Conservation (phyloP, 2,888 invertebrate genomes). For the Drosophila rellima region DNA sequence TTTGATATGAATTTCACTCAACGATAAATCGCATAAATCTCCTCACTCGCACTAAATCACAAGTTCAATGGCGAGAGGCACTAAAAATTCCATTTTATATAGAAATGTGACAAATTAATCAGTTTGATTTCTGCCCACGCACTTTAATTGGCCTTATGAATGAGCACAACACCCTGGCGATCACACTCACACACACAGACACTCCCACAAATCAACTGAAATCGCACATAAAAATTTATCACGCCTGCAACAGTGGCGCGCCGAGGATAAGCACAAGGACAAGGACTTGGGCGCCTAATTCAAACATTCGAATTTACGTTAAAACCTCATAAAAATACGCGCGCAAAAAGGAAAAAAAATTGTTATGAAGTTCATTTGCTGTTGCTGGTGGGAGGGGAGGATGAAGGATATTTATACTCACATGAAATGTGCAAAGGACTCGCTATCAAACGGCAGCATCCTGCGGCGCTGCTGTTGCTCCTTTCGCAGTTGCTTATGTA, state of each 20-base stretch:
- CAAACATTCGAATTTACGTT: constrained; percentile 67
- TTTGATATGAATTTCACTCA: constrained; percentile 11
- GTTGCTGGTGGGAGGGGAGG: background rate
- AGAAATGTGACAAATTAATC: constrained; percentile 51
- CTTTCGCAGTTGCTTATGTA: constrained; percentile 30
- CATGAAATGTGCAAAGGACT: constrained; percentile 49
- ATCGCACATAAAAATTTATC: constrained; percentile 69
- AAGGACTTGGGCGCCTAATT: constrained; percentile 55
- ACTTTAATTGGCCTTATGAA: constrained; percentile 45
- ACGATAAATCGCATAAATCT: constrained; percentile 30
- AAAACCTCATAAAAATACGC: constrained; percentile 70
- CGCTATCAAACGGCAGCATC: constrained; percentile 54
- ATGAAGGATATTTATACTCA: constrained; percentile 48
- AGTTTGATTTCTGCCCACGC: constrained; percentile 51
- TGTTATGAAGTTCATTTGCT: constrained; percentile 58
- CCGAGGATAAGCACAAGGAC: constrained; percentile 23
- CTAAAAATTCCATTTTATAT: constrained; percentile 23
- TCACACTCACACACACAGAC: constrained; percentile 20
- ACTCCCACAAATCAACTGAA: constrained; percentile 27
- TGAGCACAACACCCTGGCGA: constrained; percentile 33
- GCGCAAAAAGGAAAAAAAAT: constrained; percentile 39
- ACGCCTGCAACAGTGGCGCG: constrained; percentile 42
- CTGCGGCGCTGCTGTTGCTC: constrained; percentile 45
- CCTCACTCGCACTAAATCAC: constrained; percentile 5
- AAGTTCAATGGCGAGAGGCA: background rate